Percentiles rank a stretch among this genome's conserved stretches.
Evolutionary conservation across 2,888 invertebrate genomes (phyloP).

Genomic region (Acanthosepion esculentum): DNA sequence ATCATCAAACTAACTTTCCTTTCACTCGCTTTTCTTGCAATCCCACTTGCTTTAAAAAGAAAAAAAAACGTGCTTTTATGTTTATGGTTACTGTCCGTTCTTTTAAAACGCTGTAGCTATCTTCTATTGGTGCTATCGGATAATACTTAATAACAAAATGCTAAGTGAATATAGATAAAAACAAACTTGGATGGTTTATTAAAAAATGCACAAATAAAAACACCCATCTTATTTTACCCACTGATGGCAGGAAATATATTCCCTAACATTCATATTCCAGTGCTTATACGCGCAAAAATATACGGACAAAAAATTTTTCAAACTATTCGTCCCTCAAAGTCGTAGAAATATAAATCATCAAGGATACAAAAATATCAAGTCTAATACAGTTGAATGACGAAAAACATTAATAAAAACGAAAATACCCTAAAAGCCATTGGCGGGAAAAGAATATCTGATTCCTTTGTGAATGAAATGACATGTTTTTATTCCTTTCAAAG

Average conservation of each 20-base stretch:
- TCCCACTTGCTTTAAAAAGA: neutral
- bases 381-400: too few species aligned
- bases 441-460: too few species aligned
- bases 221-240: too few species aligned
- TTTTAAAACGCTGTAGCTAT: neutral
- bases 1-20: neutral
- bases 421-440: too few species aligned
- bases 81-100: neutral
- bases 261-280: neutral
- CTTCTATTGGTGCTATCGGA: neutral
- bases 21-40: conserved; percentile 8
- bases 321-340: neutral
- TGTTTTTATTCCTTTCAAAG: too few species aligned
- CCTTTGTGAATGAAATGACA: too few species aligned
- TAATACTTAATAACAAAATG: neutral
- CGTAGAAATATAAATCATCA: neutral
- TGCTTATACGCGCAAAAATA: neutral
- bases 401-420: too few species aligned
- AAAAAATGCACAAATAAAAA: too few species aligned
- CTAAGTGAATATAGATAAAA: neutral
- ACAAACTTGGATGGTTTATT: neutral
- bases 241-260: neutral
- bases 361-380: too few species aligned
- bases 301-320: neutral
- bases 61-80: neutral